phyloP scores from a whole-genome alignment of 2,113 vertebrate genomes.

The Petroica traversi region DNA sequence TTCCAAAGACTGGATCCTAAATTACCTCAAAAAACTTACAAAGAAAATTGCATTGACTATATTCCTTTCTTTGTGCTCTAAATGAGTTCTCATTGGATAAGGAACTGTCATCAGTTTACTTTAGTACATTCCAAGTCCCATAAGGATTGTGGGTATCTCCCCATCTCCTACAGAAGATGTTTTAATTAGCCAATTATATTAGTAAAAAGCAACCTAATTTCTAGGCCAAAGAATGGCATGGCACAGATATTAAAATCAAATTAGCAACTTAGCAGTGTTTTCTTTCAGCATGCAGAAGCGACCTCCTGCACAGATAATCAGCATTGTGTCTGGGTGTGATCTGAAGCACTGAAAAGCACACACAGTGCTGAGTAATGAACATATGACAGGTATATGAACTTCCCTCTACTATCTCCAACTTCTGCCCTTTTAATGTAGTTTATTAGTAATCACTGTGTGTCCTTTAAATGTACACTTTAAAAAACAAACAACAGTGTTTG shows the following conservation, averaged over 20 bases:
- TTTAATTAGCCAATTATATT: slow-evolving; percentile 59
- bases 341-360: background rate
- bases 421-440: background rate
- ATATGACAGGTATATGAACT: background rate
- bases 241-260: slow-evolving; percentile 44
- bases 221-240: slow-evolving; percentile 37
- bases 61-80: background rate
- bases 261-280: slow-evolving; percentile 17
- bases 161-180: slow-evolving; percentile 13
- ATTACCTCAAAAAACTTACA: background rate
- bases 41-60: background rate
- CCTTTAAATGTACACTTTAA: background rate
- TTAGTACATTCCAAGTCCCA: background rate
- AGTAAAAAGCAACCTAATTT: slow-evolving; percentile 52
- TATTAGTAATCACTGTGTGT: background rate
- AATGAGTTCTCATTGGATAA: background rate
- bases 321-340: background rate
- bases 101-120: background rate
- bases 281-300: background rate
- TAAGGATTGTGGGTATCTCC: slow-evolving; percentile 19
- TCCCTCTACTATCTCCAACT: background rate
- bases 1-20: background rate
- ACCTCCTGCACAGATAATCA: slow-evolving; percentile 42
- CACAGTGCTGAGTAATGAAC: background rate
- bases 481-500: background rate